These are phyloP conservation scores for Phengaris arion DNA, from an alignment of 2,888 invertebrate genomes.

Conservation along the genomic window DNA sequence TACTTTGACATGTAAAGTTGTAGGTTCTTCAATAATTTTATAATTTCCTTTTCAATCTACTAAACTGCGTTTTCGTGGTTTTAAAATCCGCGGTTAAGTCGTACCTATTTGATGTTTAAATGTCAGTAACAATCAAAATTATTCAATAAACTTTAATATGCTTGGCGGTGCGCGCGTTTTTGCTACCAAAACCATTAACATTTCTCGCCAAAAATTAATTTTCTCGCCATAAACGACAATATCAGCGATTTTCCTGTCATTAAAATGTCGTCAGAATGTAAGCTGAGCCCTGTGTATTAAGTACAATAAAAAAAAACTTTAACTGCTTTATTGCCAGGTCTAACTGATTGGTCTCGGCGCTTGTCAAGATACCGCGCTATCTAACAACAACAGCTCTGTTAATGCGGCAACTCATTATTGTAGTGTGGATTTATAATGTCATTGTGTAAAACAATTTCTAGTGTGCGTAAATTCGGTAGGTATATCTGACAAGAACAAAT, in stretches of 20 bases:
- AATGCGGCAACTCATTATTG: too few species aligned
- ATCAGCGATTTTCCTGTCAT: background rate
- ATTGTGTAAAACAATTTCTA: too few species aligned
- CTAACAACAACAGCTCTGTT: too few species aligned
- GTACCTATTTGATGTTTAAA: background rate
- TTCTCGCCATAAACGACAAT: conserved; percentile 1
- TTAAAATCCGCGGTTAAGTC: background rate
- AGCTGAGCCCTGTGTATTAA: background rate
- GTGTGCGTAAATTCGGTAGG: too few species aligned
- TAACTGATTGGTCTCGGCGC: too few species aligned
- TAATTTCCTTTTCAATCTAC: background rate
- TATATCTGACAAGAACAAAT: too few species aligned
- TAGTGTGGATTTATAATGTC: too few species aligned
- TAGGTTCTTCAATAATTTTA: background rate
- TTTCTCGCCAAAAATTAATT: background rate
- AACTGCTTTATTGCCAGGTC: background rate
- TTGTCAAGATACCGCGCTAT: too few species aligned
- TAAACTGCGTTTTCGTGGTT: background rate
- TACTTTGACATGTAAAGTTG: background rate
- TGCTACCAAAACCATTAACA: background rate
- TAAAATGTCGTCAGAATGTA: background rate
- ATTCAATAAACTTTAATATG: conserved; percentile 1
- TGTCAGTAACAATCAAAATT: background rate
- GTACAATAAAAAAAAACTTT: background rate
- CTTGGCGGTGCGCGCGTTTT: background rate